These are phyloP conservation scores for Calameuta idolon DNA, from an alignment of 2,888 invertebrate genomes.

Conservation along the genomic window DNA sequence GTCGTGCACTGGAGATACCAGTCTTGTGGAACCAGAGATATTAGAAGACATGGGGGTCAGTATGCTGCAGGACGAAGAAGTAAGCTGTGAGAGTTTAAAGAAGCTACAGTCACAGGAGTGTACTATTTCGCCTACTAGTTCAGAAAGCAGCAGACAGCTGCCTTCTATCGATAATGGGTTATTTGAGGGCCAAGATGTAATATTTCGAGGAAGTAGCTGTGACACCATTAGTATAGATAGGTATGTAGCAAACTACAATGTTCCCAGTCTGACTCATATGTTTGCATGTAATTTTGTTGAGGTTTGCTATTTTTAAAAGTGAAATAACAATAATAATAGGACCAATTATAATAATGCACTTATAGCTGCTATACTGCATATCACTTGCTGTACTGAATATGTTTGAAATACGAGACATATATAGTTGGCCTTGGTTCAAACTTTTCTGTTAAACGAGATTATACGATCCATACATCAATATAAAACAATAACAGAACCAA, in stretches of 20 bases:
- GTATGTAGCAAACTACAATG: conserved; percentile 27
- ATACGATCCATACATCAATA: not conserved
- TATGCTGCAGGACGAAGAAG: conserved; percentile 71
- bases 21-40: conserved; percentile 67
- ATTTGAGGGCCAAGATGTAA: conserved; percentile 38
- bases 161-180: conserved; percentile 36
- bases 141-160: conserved; percentile 37
- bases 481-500: not conserved
- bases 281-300: not conserved
- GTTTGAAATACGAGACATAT: not conserved
- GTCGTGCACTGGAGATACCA: conserved; percentile 57
- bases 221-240: conserved; percentile 46
- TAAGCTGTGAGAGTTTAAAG: conserved; percentile 56
- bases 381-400: not conserved
- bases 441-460: conserved; percentile 1
- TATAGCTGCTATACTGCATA: too few relatives aligned
- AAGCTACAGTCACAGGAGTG: conserved; percentile 59
- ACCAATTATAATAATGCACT: too few relatives aligned
- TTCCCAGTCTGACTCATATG: not conserved
- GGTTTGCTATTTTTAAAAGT: too few relatives aligned
- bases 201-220: conserved; percentile 44
- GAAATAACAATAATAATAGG: not conserved
- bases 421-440: not conserved
- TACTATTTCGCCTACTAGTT: conserved; percentile 50
- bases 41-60: conserved; percentile 74